Evolutionary conservation across 1,140 invertebrate species (phyloP).

Genomic region (Pteromalus puparum): DNA sequence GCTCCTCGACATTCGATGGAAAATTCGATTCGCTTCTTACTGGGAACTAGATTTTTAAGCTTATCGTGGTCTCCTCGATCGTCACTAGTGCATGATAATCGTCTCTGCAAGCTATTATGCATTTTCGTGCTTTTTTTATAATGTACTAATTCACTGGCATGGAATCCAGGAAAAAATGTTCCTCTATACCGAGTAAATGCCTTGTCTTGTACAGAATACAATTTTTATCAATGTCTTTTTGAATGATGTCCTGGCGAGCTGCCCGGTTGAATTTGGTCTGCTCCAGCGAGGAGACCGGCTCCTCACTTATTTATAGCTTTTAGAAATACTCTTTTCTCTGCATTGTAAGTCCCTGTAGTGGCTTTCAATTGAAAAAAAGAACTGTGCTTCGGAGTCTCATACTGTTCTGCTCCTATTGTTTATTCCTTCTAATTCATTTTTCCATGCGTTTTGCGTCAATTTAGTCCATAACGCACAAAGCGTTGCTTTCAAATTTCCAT

Average conservation of each 20-base stretch:
- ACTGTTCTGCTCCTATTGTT: too few species aligned
- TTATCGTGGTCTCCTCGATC: neutral
- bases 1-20: neutral
- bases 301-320: neutral
- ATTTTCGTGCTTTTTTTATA: neutral
- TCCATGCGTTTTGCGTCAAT: neutral
- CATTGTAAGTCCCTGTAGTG: neutral
- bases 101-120: neutral
- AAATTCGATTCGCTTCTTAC: neutral
- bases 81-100: neutral
- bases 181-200: neutral
- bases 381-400: neutral
- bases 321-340: neutral
- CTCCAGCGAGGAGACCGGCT: too few species aligned
- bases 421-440: too few species aligned
- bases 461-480: neutral
- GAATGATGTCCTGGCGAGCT: neutral
- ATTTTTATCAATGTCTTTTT: neutral
- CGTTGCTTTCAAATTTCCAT: neutral
- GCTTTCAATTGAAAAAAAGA: neutral
- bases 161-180: neutral
- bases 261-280: neutral
- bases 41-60: neutral
- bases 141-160: too few species aligned
- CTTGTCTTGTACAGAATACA: neutral